Evolutionary conservation across 2,888 invertebrate genomes (phyloP).

Genomic region (Aphelenchoides bicaudatus): DNA sequence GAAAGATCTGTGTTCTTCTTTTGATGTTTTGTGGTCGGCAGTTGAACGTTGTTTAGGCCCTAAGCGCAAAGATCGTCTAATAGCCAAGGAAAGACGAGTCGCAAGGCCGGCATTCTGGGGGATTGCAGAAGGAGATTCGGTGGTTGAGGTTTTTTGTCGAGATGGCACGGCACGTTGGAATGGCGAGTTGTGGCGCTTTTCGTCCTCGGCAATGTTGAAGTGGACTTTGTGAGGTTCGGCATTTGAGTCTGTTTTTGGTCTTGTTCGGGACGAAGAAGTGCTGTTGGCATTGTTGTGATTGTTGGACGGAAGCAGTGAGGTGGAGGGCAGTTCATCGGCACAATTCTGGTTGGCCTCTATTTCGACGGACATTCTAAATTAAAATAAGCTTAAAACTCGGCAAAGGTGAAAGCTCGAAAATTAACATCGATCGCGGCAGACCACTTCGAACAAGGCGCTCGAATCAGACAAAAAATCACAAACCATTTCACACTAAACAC

Average conservation of each 20-base stretch:
- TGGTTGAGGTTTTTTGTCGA: background rate
- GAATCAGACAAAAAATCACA: background rate
- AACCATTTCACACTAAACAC: too few species aligned
- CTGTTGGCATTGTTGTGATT: background rate
- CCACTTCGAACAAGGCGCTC: background rate
- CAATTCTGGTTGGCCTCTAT: background rate
- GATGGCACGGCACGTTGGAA: background rate
- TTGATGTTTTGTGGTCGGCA: background rate
- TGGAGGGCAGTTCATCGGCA: background rate
- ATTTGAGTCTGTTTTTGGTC: background rate
- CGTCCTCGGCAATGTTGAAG: slow-evolving; percentile 6
- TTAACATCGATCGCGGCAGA: too few species aligned
- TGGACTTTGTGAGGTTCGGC: background rate
- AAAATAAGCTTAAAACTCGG: too few species aligned
- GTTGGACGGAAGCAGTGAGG: background rate
- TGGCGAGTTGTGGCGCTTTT: background rate
- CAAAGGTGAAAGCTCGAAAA: too few species aligned
- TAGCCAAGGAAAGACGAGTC: slow-evolving; percentile 41
- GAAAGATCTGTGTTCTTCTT: background rate
- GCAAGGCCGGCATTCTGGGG: slow-evolving; percentile 20
- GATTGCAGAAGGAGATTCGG: background rate
- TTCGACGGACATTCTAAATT: slow-evolving; percentile 2
- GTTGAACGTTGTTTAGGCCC: slow-evolving; percentile 31
- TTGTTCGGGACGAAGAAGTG: background rate
- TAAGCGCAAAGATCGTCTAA: slow-evolving; percentile 43